phyloP scores from a whole-genome alignment of 2,888 invertebrate genomes.

The Lycaena phlaeas region DNA sequence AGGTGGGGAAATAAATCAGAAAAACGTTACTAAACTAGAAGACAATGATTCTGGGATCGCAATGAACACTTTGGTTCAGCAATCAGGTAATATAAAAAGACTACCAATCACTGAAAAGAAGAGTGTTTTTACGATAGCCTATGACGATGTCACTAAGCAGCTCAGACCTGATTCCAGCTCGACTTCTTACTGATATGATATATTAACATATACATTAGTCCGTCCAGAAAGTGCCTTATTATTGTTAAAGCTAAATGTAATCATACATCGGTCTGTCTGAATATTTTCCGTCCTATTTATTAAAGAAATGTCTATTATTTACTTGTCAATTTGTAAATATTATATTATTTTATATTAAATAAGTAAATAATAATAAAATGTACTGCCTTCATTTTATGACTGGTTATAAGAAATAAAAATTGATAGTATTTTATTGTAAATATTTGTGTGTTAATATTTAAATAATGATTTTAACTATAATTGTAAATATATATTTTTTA shows the following conservation, averaged over 20 bases:
- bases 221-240: constrained; percentile 30
- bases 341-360: constrained; percentile 20
- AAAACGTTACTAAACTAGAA: constrained; percentile 54
- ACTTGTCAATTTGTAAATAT: constrained; percentile 22
- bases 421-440: constrained; percentile 36
- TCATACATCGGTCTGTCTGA: constrained; percentile 13
- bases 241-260: constrained; percentile 13
- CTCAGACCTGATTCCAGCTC: constrained; percentile 85
- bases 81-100: constrained; percentile 72
- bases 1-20: constrained; percentile 31
- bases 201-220: constrained; percentile 21
- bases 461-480: constrained; percentile 47
- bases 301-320: constrained; percentile 11
- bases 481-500: constrained; percentile 55
- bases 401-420: constrained; percentile 35
- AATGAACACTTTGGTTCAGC: constrained; percentile 73
- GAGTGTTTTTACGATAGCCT: constrained; percentile 93
- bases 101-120: constrained; percentile 88
- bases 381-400: constrained; percentile 59
- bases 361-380: constrained; percentile 25
- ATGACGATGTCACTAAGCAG: constrained; percentile 90
- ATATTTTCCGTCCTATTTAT: constrained; percentile 20
- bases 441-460: constrained; percentile 37
- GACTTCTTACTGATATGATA: constrained; percentile 73
- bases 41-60: constrained; percentile 88